Base-by-base conservation (phyloP, 2,888 invertebrate genomes). In the Heliconius ismenius region DNA sequence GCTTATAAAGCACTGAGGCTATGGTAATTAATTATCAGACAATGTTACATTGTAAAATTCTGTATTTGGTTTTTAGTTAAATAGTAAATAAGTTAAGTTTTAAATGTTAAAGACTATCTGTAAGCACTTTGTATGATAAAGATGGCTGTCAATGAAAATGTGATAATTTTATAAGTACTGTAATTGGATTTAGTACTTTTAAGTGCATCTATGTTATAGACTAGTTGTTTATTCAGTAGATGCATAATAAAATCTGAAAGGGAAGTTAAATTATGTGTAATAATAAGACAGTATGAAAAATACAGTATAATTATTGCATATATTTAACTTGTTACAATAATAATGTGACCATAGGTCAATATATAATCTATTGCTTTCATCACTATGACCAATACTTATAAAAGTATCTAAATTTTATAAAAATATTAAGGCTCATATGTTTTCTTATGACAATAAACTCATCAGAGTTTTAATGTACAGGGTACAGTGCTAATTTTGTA, bases 181-280 rank as follows among this genome's bases (percentile, higher is more conserved):
- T 36, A 21, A 65, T 67, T 67, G 24, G 39, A 13, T 13, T 43
- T 67, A 2, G 15, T 36, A 39, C 1, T 18, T 67, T 39, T 26
- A 39, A 49, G 43, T 67, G 15, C 39, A 39, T 39, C 11, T n/a
- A 24, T 67, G 13, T 65, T 6, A n/a, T 13, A 39, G 24, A 36
- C n/a, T 36, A n/a, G 15, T 39, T n/a, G 36, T 24, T 39, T 65
- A 65, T n/a, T 24, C 13, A 39, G 3, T 67, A 24, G 15, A 6
- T 67, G 2, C 13, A 24, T 67, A 13, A n/a, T 13, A 13, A 39
- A n/a, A 39, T 11, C 65, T 39, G 0, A 10, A 39, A 21, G 24
- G 36, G 24, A 67, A 67, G n/a, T 39, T 67, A 67, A 13, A 67
- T 67, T 65, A 36, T 65, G 36, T 65, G 65, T 11, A n/a, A n/a